phyloP scores from a whole-genome alignment of 2,797 vertebrate species.

The Eupleurogrammus muticus region DNA sequence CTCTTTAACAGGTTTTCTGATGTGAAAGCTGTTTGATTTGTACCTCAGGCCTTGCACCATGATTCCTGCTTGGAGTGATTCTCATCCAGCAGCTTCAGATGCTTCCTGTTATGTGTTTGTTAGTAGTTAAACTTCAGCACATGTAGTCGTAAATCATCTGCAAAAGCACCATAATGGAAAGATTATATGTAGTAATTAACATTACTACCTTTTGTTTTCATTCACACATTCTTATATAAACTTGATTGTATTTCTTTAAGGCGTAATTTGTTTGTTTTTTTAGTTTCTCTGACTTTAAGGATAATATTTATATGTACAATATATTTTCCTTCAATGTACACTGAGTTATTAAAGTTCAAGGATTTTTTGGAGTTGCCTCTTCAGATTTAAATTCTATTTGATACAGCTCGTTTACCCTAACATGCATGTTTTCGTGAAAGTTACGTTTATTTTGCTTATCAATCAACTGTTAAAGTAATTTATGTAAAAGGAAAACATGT shows the following conservation, averaged over 20 bases:
- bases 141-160: neutral
- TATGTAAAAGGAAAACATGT: neutral
- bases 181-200: neutral
- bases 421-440: neutral
- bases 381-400: neutral
- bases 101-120: neutral
- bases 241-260: neutral
- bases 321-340: neutral
- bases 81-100: neutral
- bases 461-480: constrained; percentile 2
- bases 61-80: neutral
- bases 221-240: neutral
- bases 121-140: neutral
- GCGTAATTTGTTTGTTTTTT: neutral
- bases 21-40: constrained; percentile 32
- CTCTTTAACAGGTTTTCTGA: constrained; percentile 49
- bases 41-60: too few species aligned
- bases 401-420: neutral
- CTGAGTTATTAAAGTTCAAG: neutral
- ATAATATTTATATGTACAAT: too few species aligned
- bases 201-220: neutral
- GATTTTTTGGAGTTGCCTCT: neutral
- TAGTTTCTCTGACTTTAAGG: neutral
- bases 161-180: neutral
- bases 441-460: neutral